Evolutionary conservation across 2,888 invertebrate species (phyloP).

Genomic region (Dolichopus griseipennis): DNA sequence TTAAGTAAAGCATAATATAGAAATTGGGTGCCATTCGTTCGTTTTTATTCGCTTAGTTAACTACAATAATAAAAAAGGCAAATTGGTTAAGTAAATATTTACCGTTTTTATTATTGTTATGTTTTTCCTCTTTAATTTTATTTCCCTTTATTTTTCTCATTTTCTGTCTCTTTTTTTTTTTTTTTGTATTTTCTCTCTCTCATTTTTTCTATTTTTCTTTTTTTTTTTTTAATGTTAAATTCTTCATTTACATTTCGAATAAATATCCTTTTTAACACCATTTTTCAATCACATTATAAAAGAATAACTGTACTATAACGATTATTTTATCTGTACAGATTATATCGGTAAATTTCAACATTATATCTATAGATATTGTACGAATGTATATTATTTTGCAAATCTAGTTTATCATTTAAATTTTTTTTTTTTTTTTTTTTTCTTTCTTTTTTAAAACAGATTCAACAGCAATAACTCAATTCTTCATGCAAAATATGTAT

Average conservation of each 20-base stretch:
- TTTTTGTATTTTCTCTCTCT: neutral
- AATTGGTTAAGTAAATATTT: constrained; percentile 3
- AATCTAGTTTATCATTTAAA: too few species aligned
- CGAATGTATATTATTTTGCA: too few species aligned
- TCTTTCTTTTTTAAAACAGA: too few species aligned
- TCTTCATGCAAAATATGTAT: too few species aligned
- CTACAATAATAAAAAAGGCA: constrained; percentile 1
- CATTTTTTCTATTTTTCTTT: neutral
- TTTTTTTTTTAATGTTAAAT: neutral
- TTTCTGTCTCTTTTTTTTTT: neutral
- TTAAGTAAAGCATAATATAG: neutral
- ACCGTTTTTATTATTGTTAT: neutral
- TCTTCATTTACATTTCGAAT: neutral
- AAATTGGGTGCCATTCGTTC: neutral
- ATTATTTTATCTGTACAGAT: too few species aligned
- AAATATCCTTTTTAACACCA: constrained; percentile 5
- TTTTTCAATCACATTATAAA: neutral
- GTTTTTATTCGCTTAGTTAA: constrained; percentile 3
- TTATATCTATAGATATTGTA: too few species aligned
- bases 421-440: too few species aligned
- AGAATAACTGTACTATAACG: too few species aligned
- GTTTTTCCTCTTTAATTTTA: neutral
- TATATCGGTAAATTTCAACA: too few species aligned
- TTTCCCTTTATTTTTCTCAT: neutral
- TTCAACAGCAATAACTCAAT: too few species aligned